Percentiles rank a stretch among this genome's conserved stretches.
phyloP scores from a whole-genome alignment of 2,113 vertebrate genomes.

The Oncorhynchus nerka region DNA sequence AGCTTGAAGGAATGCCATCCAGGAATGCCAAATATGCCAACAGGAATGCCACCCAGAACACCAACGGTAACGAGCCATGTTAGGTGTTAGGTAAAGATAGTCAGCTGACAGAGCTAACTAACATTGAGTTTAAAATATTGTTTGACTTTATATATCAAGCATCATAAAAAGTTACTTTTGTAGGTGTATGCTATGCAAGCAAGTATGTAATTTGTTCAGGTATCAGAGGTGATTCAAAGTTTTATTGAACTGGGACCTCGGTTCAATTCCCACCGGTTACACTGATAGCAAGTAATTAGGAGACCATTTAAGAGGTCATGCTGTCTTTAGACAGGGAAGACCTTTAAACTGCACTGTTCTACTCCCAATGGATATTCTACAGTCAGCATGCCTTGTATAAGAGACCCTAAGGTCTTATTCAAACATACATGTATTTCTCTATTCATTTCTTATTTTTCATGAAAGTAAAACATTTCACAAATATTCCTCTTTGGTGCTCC shows the following conservation, averaged over 20 bases:
- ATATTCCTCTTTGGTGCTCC: neutral
- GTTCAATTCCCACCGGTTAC: too few relatives aligned
- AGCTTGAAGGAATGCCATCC: neutral
- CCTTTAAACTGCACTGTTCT: neutral
- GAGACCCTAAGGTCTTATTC: neutral
- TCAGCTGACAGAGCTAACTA: neutral
- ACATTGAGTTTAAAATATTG: neutral
- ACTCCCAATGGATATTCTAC: neutral
- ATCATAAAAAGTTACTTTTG: too few relatives aligned
- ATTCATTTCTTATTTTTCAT: neutral
- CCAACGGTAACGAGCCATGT: too few relatives aligned
- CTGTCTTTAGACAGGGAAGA: neutral
- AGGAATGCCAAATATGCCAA: slow-evolving; percentile 26
- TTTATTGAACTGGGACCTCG: too few relatives aligned
- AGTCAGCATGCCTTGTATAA: neutral
- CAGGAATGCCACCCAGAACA: neutral
- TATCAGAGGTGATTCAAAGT: too few relatives aligned
- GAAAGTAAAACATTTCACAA: too few relatives aligned
- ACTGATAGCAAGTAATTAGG: neutral
- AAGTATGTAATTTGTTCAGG: too few relatives aligned
- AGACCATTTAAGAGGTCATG: neutral
- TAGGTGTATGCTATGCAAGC: too few relatives aligned
- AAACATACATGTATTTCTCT: neutral
- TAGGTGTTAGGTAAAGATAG: neutral
- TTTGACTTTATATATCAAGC: too few relatives aligned